Evolutionary conservation across 2,888 invertebrate species (phyloP).

Genomic region (Pogonocherus hispidulus): DNA sequence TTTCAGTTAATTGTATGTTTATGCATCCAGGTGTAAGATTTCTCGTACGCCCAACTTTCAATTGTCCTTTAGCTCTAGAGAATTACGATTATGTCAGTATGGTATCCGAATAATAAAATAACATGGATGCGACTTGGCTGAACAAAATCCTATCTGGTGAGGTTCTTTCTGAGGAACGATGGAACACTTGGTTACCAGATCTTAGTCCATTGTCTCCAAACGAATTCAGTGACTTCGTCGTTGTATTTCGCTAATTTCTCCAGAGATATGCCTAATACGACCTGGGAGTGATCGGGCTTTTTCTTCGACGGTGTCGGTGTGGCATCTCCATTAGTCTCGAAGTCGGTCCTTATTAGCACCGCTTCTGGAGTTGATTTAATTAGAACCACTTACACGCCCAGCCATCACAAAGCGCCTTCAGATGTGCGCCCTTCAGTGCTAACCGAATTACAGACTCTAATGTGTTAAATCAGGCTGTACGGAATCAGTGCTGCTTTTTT

Average conservation of each 20-base stretch:
- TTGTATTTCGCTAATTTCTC: slow-evolving; percentile 1
- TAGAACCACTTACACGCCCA: slow-evolving; percentile 59
- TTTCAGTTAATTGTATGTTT: too few relatives aligned
- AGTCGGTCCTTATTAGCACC: slow-evolving; percentile 55
- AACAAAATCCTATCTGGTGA: too few relatives aligned
- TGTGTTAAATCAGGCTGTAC: slow-evolving; percentile 41
- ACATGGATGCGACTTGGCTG: too few relatives aligned
- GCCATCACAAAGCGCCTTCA: slow-evolving; percentile 60
- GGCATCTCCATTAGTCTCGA: slow-evolving; percentile 55
- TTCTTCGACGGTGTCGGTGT: slow-evolving; percentile 24
- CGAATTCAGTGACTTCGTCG: not conserved
- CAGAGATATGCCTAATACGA: slow-evolving; percentile 16
- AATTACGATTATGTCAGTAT: too few relatives aligned
- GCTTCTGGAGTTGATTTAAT: slow-evolving; percentile 58
- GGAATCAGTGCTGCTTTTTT: slow-evolving; percentile 32
- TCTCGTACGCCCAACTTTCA: too few relatives aligned
- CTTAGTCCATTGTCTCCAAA: not conserved
- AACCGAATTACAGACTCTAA: slow-evolving; percentile 47
- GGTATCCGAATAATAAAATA: too few relatives aligned
- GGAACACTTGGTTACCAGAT: too few relatives aligned
- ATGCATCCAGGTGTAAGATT: too few relatives aligned
- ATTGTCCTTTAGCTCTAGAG: too few relatives aligned
- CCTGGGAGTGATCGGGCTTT: slow-evolving; percentile 18
- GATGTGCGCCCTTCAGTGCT: slow-evolving; percentile 49
- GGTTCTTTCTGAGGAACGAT: too few relatives aligned